Evolutionary conservation across 2,888 invertebrate genomes (phyloP).

Genomic region (Dicycla oo): DNA sequence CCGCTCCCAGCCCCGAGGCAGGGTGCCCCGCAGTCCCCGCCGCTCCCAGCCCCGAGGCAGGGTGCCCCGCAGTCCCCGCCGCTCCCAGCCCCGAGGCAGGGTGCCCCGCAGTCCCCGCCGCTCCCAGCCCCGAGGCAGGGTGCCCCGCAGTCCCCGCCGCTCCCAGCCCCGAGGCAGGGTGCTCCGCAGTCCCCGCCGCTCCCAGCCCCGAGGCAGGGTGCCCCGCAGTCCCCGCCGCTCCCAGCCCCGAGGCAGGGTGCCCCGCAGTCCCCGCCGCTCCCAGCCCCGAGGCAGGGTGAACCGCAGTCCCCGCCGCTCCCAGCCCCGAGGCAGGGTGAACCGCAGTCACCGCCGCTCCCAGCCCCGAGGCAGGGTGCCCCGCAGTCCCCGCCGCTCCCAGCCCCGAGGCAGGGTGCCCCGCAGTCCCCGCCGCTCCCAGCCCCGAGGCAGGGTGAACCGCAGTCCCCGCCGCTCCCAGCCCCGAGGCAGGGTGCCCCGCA

Average conservation of each 20-base stretch:
- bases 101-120: neutral
- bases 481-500: slow-evolving; percentile 11
- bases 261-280: neutral
- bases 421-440: neutral
- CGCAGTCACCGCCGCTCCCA: neutral
- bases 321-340: slow-evolving; percentile 13
- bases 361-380: slow-evolving; percentile 15
- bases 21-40: neutral
- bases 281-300: slow-evolving; percentile 10
- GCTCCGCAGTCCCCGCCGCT: neutral
- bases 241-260: slow-evolving; percentile 10
- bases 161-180: slow-evolving; percentile 11
- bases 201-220: slow-evolving; percentile 11
- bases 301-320: neutral
- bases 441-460: slow-evolving; percentile 13
- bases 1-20: slow-evolving; percentile 9
- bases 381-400: neutral
- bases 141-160: neutral
- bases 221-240: neutral
- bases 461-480: neutral
- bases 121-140: slow-evolving; percentile 9
- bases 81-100: slow-evolving; percentile 12
- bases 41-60: slow-evolving; percentile 10
- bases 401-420: slow-evolving; percentile 17
- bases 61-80: neutral